Conservation (phyloP, 2,113 vertebrate genomes). For the Crotalus tigris region DNA sequence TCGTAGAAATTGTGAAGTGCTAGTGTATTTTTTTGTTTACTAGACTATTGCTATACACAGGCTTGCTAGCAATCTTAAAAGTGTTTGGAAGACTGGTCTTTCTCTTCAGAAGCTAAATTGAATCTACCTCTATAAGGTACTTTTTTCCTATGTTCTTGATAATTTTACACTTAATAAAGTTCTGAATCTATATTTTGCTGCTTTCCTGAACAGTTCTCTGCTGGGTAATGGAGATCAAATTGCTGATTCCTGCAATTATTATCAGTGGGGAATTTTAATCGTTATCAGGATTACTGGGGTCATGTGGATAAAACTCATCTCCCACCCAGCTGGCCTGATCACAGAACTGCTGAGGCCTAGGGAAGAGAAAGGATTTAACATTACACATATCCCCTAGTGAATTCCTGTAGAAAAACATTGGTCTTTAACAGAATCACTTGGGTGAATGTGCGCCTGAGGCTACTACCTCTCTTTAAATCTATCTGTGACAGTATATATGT, state of each 20-base stretch:
- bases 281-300: not conserved
- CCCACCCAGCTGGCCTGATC: not conserved
- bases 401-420: not conserved
- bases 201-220: not conserved
- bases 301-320: not conserved
- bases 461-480: not conserved
- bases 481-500: not conserved
- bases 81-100: not conserved
- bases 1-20: not conserved
- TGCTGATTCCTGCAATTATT: not conserved
- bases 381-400: not conserved
- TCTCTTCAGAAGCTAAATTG: not conserved
- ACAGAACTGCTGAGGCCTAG: not conserved
- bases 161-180: not conserved
- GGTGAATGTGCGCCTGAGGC: not conserved
- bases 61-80: not conserved
- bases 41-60: not conserved
- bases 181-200: not conserved
- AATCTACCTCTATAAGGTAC: not conserved
- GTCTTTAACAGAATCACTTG: not conserved
- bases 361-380: not conserved
- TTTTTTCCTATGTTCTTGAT: not conserved
- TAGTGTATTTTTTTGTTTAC: not conserved
- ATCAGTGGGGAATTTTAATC: not conserved
- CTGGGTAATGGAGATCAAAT: not conserved